phyloP scores from a whole-genome alignment of 2,888 invertebrate genomes.

The Microctonus hyperodae region DNA sequence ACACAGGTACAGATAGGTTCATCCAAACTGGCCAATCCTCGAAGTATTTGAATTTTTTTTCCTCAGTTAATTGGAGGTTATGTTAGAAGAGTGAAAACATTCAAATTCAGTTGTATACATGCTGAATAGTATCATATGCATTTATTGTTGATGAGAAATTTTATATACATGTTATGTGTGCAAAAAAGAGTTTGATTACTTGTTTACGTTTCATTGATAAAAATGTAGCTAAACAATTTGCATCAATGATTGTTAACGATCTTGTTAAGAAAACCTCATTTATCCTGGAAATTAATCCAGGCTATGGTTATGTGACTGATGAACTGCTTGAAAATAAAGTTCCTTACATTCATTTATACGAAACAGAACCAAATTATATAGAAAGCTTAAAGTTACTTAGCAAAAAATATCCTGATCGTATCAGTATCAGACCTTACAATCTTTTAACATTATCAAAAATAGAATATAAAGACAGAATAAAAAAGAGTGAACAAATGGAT shows the following conservation, averaged over 20 bases:
- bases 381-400: conserved; percentile 63
- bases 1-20: too few species aligned
- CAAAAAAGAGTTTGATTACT: background rate
- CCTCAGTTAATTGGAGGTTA: too few species aligned
- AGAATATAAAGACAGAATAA: conserved; percentile 68
- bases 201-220: conserved; percentile 61
- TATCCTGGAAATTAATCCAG: conserved; percentile 75
- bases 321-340: conserved; percentile 67
- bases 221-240: conserved; percentile 62
- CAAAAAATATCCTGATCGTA: conserved; percentile 60
- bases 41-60: too few species aligned
- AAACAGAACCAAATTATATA: conserved; percentile 66
- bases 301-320: conserved; percentile 71
- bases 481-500: conserved; percentile 66
- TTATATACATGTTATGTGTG: too few species aligned
- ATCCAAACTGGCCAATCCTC: too few species aligned
- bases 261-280: conserved; percentile 56
- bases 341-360: conserved; percentile 68
- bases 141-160: too few species aligned
- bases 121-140: too few species aligned
- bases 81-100: too few species aligned
- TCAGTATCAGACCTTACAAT: conserved; percentile 66
- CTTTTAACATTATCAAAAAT: conserved; percentile 69
- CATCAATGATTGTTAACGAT: conserved; percentile 57
- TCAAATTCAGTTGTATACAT: too few species aligned